phyloP scores from a whole-genome alignment of 2,113 vertebrate species.

The Aldabrachelys gigantea region DNA sequence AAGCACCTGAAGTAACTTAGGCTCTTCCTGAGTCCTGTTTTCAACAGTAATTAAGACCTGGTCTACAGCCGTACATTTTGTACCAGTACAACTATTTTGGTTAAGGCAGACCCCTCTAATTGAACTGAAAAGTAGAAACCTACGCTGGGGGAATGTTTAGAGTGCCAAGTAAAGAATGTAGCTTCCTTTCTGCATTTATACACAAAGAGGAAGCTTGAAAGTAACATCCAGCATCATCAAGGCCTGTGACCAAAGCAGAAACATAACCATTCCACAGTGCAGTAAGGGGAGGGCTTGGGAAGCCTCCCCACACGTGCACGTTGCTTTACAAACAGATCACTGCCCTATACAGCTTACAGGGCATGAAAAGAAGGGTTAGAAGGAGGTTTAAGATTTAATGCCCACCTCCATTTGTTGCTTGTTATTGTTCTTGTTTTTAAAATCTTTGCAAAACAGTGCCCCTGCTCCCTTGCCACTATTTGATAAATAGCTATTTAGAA shows the following conservation, averaged over 20 bases:
- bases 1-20: background rate
- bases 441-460: background rate
- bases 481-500: background rate
- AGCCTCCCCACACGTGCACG: background rate
- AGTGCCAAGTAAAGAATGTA: background rate
- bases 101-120: background rate
- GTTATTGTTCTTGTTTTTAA: background rate
- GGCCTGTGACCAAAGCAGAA: background rate
- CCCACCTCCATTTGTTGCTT: background rate
- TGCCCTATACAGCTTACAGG: background rate
- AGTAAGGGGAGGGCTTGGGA: background rate
- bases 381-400: background rate
- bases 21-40: background rate
- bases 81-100: background rate
- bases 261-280: background rate
- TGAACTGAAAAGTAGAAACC: constrained; percentile 20
- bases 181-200: background rate
- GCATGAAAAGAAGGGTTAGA: background rate
- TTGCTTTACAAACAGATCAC: background rate
- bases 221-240: background rate
- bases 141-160: background rate
- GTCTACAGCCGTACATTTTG: background rate
- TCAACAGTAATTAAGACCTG: background rate
- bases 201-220: background rate
- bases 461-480: background rate